A percentile compares a stretch with the other conserved stretches of the same genome.
Conservation (phyloP, 2,797 vertebrate genomes). For the Scolopax bukidnonensis region DNA sequence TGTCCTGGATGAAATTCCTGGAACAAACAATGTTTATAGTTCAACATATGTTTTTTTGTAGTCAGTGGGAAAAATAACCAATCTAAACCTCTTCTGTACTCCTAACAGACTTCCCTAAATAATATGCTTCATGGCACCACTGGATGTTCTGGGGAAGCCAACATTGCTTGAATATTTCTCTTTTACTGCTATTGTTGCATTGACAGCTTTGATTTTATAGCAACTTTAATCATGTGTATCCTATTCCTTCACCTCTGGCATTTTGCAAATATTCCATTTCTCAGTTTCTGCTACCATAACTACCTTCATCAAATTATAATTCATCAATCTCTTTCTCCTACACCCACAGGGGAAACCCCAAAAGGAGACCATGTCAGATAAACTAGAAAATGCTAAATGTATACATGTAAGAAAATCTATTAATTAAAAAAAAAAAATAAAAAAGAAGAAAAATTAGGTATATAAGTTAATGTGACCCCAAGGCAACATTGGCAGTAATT, state of each 20-base stretch:
- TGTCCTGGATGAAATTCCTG: constrained; percentile 61
- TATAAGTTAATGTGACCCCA: constrained; percentile 70
- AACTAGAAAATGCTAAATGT: constrained; percentile 74
- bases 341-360: constrained; percentile 46
- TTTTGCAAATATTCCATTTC: constrained; percentile 78
- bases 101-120: constrained; percentile 61
- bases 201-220: constrained; percentile 80
- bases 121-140: constrained; percentile 60
- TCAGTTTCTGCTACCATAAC: constrained; percentile 69
- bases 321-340: constrained; percentile 63
- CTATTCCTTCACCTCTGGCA: constrained; percentile 79
- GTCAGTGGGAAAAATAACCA: constrained; percentile 43
- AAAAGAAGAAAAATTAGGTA: constrained; percentile 64
- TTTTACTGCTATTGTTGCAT: constrained; percentile 75
- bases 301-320: constrained; percentile 73
- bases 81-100: not conserved
- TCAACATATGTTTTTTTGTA: constrained; percentile 62
- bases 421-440: constrained; percentile 61
- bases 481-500: constrained; percentile 67
- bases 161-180: constrained; percentile 72
- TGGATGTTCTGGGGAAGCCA: constrained; percentile 64
- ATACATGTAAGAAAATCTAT: constrained; percentile 58
- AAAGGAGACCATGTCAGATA: constrained; percentile 49
- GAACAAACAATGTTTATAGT: constrained; percentile 59
- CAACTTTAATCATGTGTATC: constrained; percentile 78